Base-by-base conservation (phyloP, 53 echinoderm and acorn worm genomes). In the Echinometra lucunter region DNA sequence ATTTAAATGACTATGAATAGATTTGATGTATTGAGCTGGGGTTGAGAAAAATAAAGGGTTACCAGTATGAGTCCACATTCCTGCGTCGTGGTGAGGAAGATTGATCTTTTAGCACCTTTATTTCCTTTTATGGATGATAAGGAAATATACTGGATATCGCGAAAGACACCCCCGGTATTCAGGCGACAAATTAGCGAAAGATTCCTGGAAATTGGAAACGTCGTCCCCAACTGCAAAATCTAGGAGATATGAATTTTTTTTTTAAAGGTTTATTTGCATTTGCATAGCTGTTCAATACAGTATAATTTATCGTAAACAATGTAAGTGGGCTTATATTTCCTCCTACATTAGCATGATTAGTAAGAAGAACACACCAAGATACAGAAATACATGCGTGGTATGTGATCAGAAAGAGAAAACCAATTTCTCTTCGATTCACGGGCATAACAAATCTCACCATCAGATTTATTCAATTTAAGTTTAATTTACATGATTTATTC, bases 101-200 rank as follows among this genome's bases (percentile, higher is more conserved):
- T 63, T 1, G 66, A 63, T 60, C 44, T 85, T 44, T 94, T 66
- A 57, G 37, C 42, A 2, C 63, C 44, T 83, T 91, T 66, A 30
- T 28, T 70, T 91, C 45, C 70, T 70, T 70, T 91, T n/a, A 66
- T 1, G 45, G 91, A 25, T 40, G 82, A 58, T 16, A 94, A 27
- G 23, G 30, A 83, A 27, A 58, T 66, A 40, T 44, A 32, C 23
- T 30, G 81, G 58, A 94, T 2, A 28, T 45, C 44, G 6, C 94
- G 94, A 38, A 27, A 85, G 25, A 94, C n/a, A 3, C 85, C 87
- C 49, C 94, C 94, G 1, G 82, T 57, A 3, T 12, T 83, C 19
- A 94, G 66, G 9, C 66, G 66, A n/a, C 94, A 94, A 60, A 66
- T 63, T 45, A 63, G 27, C 66, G 87, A 83, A 57, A 94, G 94